Base-by-base conservation (phyloP, 2,797 vertebrate genomes). In the Miichthys miiuy region DNA sequence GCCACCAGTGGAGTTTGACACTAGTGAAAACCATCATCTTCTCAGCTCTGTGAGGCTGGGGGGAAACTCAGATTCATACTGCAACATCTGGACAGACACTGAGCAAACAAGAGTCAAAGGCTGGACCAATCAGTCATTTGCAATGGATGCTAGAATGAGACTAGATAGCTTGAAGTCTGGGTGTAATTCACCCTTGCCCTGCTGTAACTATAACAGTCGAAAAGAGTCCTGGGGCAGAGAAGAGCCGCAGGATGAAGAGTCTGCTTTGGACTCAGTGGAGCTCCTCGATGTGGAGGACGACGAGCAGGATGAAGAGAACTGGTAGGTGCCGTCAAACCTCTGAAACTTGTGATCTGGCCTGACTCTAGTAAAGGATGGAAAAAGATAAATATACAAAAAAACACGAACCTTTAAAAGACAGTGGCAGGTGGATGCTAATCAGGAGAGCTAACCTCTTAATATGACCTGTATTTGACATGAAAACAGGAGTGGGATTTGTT, bases 241-340 rank as follows among this genome's bases (percentile, higher is more conserved):
- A 6, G 84, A 80, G 47, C 11, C 55, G 2, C 44, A 67, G 55
- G 81, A 83, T 3, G 73, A 90, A 48, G 64, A 85, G 75, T 91
- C 92, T 55, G 88, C 79, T 81, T 61, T 94, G 77, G 94, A 93
- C 55, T 67, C 52, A 56, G 93, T 94, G 10, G 89, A 93, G 71
- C 85, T 94, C 17, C 81, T 94, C 12, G 80, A 93, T 65, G 46
- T 93, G 14, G 86, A 86, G 18, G 87, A 81, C 0, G 76, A 81
- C 11, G 23, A 23, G 44, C 69, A 84, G 67, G 89, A 93, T 81
- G 92, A 93, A 58, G 93, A 93, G 77, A 88, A 81, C 70, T 94
- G 94, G 94, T 94, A 87, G 34, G 91, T 87, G 86, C 9, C 87
- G 8, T 62, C 27, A 75, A n/a, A 73, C 3, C 13, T 67, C 13